These are phyloP conservation scores for Phataginus tricuspis DNA, from an alignment of 2,797 vertebrate species.

Conservation along the genomic window DNA sequence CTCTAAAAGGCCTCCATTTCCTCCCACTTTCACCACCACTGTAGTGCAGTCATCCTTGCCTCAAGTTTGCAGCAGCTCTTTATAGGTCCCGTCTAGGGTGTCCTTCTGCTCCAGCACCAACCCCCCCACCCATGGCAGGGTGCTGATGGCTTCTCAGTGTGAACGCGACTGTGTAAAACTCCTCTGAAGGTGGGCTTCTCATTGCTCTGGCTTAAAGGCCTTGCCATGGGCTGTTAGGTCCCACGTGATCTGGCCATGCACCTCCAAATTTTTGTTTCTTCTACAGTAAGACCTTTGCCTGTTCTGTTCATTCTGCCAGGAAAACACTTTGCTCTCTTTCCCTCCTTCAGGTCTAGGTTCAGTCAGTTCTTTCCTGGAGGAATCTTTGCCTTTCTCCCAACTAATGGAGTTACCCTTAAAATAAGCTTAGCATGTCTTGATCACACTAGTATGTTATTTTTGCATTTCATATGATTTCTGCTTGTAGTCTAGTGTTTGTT, in stretches of 20 bases:
- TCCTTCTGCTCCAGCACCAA: background rate
- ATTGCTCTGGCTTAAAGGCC: background rate
- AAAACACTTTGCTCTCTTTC: background rate
- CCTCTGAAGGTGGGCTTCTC: background rate
- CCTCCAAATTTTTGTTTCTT: background rate
- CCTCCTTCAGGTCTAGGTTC: background rate
- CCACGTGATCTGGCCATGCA: background rate
- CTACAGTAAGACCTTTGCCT: background rate
- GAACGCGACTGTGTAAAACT: background rate
- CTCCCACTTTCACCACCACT: background rate
- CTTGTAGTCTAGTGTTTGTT: background rate
- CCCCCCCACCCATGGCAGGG: background rate
- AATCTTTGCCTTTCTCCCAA: background rate
- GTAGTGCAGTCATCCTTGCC: background rate
- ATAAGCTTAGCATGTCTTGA: background rate
- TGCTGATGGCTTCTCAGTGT: background rate
- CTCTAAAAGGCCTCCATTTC: background rate
- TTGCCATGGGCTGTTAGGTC: background rate
- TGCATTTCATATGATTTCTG: background rate
- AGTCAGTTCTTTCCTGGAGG: background rate
- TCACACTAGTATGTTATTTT: background rate
- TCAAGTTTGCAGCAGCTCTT: background rate
- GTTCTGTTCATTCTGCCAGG: background rate
- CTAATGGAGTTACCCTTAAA: background rate
- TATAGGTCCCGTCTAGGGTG: rapidly evolving